Percentiles rank a stretch among this genome's conserved stretches.
phyloP scores from a whole-genome alignment of 2,888 invertebrate species.

The Horisme vitalbata region DNA sequence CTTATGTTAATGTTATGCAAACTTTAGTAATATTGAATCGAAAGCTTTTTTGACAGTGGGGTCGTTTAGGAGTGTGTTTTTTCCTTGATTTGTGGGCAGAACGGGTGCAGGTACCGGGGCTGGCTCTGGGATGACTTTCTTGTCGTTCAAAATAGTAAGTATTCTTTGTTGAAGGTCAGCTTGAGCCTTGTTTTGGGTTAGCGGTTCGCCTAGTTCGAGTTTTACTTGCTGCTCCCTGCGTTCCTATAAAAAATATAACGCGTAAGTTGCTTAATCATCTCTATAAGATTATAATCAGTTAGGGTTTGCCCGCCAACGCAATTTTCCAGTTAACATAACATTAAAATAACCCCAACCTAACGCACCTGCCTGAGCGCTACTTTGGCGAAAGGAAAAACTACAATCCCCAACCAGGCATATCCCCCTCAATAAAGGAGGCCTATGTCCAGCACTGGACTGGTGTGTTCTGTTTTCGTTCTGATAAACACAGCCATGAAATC shows the following conservation, averaged over 20 bases:
- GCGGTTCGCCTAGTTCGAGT: conserved; percentile 88
- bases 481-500: too few species aligned
- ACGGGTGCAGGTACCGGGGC: conserved; percentile 45
- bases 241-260: conserved; percentile 71
- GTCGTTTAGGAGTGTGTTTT: conserved; percentile 87
- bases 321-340: too few species aligned
- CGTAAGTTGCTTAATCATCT: not conserved
- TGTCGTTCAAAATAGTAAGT: conserved; percentile 89
- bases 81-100: conserved; percentile 47
- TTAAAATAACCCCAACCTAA: too few species aligned
- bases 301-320: too few species aligned
- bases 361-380: too few species aligned
- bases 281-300: too few species aligned
- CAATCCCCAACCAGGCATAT: too few species aligned
- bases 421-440: too few species aligned
- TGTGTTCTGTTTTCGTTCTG: too few species aligned
- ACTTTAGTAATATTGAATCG: conserved; percentile 84
- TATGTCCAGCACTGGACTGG: too few species aligned
- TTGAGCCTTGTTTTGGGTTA: conserved; percentile 81
- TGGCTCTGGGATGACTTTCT: conserved; percentile 57
- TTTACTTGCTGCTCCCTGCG: conserved; percentile 89
- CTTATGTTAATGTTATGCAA: conserved; percentile 38
- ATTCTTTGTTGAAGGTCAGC: conserved; percentile 90
- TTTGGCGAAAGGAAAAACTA: too few species aligned
- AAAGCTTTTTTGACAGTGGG: conserved; percentile 91